Percentiles rank a stretch among this genome's conserved stretches.
Evolutionary conservation across 2,888 invertebrate species (phyloP).

Genomic region (Pterobdella sp.): DNA sequence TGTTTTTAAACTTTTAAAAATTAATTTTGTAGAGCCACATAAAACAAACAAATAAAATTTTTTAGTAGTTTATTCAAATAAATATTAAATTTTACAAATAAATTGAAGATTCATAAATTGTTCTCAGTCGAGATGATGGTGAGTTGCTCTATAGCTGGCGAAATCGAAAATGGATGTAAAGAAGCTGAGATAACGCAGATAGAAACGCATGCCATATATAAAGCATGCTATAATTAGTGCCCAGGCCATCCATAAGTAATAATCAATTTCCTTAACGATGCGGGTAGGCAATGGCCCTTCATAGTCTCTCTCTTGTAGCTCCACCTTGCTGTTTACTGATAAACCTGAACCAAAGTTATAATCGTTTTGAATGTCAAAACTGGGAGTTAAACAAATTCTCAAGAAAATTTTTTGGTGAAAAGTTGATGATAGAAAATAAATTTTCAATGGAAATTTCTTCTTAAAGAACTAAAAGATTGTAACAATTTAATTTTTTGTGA

Average conservation of each 20-base stretch:
- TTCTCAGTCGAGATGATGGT: slow-evolving; percentile 31
- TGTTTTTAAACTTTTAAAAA: slow-evolving; percentile 18
- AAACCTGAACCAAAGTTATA: slow-evolving; percentile 37
- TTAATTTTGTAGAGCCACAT: background rate
- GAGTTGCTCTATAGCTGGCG: slow-evolving; percentile 32
- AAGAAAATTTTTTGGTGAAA: no score
- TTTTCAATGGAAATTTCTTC: no score
- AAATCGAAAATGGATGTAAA: slow-evolving; percentile 29
- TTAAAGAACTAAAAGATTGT: no score
- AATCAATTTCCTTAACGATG: slow-evolving; percentile 70
- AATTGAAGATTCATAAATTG: background rate
- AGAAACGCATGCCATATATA: slow-evolving; percentile 21
- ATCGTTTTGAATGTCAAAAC: no score
- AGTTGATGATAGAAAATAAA: no score
- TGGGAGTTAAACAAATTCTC: no score
- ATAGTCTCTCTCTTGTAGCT: slow-evolving; percentile 43
- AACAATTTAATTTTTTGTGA: no score
- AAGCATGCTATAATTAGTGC: slow-evolving; percentile 63
- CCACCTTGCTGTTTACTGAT: slow-evolving; percentile 30
- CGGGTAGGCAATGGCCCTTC: slow-evolving; percentile 69
- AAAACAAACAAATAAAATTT: background rate
- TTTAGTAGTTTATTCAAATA: background rate
- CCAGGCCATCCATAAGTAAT: slow-evolving; percentile 75
- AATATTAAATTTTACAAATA: background rate
- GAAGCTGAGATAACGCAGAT: slow-evolving; percentile 26